Conservation (phyloP, 2,888 invertebrate species). For the Zootermopsis nevadensis region DNA sequence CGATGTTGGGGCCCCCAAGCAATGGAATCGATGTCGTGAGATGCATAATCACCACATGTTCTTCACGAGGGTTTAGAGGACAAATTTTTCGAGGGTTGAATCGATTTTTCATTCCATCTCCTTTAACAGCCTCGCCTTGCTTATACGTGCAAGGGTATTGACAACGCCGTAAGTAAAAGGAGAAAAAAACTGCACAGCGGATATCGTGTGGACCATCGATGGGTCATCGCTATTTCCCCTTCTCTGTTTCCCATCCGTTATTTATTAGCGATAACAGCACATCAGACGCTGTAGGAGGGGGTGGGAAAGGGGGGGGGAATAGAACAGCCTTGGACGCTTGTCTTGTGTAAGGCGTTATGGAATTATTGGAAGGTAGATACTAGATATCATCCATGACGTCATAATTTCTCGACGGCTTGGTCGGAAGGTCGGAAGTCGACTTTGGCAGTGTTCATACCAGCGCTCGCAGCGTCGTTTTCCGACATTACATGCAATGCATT, state of each 20-base stretch:
- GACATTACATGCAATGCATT: background rate
- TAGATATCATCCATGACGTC: slow-evolving; percentile 48
- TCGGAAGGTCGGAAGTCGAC: slow-evolving; percentile 2
- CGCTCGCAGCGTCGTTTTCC: background rate
- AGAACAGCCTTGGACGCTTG: background rate
- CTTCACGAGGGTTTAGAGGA: slow-evolving; percentile 13
- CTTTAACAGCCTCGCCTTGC: slow-evolving; percentile 44
- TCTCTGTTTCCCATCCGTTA: slow-evolving; percentile 50
- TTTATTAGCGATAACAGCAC: slow-evolving; percentile 54
- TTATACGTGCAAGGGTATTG: slow-evolving; percentile 44
- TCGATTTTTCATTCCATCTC: slow-evolving; percentile 46
- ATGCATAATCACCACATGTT: slow-evolving; percentile 18
- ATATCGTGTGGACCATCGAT: slow-evolving; percentile 45
- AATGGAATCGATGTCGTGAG: background rate
- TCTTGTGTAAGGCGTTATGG: slow-evolving; percentile 47
- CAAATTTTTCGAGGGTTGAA: slow-evolving; percentile 31
- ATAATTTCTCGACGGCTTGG: slow-evolving; percentile 45
- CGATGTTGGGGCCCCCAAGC: background rate
- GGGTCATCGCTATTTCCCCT: slow-evolving; percentile 46
- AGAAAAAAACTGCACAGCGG: slow-evolving; percentile 44
- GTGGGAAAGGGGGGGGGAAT: slow-evolving; percentile 30
- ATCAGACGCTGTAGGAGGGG: slow-evolving; percentile 48
- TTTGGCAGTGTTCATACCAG: background rate
- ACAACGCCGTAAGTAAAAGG: slow-evolving; percentile 45
- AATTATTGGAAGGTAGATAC: slow-evolving; percentile 48